Evolutionary conservation across 2,797 vertebrate species (phyloP), one percentile per base, ranked within the genome.

Genomic region (Chromobotia macracanthus): DNA sequence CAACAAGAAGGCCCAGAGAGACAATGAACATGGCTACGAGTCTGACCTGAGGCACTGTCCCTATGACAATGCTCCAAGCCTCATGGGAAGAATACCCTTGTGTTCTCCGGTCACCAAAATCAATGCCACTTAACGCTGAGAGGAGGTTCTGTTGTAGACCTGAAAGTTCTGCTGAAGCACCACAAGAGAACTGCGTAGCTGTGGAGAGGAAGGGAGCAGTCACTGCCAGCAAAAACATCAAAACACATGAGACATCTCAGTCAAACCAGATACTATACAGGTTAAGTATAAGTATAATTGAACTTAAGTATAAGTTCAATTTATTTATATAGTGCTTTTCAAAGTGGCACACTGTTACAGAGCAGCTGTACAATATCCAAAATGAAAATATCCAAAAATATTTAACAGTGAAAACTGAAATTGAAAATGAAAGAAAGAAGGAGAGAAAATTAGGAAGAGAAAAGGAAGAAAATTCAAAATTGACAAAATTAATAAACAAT

Each of bases 81-180:
- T 79, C 85, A 60, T 19, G 75, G 85, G 83, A 75, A 9, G 23
- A 76, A 75, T 48, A 25, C 75, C 41, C 65, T 77, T 76, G 71
- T 80, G 25, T 82, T 55, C 46, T 21, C 0, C n/a, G n/a, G 84
- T 75, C 72, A 1, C 35, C 63, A 76, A 77, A 82, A n/a, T n/a
- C n/a, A n/a, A n/a, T n/a, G n/a, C 50, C 74, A 15, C 18, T 1
- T 90, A 93, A 69, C 89, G 81, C 1, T 73, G 82, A 3, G 75
- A 76, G 18, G 82, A 82, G 0, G 95, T 96, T 84, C 84, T 93
- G 90, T 96, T 98, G 84, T 93, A 91, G 46, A 91, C 84, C 51
- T 96, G 95, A 85, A 99, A 98, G 88, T 92, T 97, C 88, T 94
- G 93, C 88, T 99, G 97, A 69, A 99, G 95, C 88, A 94, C 87